Percentiles rank a stretch among this genome's conserved stretches.
phyloP scores from a whole-genome alignment of 2,888 invertebrate species.

The Chaitophorus viminalis region DNA sequence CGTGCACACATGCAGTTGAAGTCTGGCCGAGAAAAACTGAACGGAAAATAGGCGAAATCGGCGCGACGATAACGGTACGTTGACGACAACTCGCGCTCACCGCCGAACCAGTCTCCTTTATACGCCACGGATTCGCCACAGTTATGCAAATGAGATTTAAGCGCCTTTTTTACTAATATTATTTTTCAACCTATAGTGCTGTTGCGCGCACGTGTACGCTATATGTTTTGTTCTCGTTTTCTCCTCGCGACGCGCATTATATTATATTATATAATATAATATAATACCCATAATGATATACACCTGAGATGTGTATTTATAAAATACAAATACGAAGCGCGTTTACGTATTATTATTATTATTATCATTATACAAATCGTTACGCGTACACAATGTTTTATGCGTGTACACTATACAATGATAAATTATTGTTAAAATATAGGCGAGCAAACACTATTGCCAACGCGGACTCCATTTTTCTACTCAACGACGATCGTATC shows the following conservation, averaged over 20 bases:
- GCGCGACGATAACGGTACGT: not conserved
- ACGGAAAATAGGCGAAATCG: not conserved
- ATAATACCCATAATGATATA: too few relatives aligned
- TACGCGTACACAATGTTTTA: too few relatives aligned
- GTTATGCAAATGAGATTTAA: slow-evolving; percentile 36
- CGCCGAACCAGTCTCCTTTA: not conserved
- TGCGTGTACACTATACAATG: too few relatives aligned
- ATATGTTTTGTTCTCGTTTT: slow-evolving; percentile 28
- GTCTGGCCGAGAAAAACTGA: not conserved
- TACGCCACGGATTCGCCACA: not conserved
- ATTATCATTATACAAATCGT: not conserved
- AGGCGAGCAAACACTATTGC: too few relatives aligned
- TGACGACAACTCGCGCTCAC: slow-evolving; percentile 10
- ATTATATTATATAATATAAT: not conserved
- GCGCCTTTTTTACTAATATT: not conserved
- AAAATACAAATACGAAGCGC: too few relatives aligned
- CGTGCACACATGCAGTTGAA: not conserved
- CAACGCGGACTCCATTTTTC: too few relatives aligned
- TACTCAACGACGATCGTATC: not conserved
- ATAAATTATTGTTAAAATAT: too few relatives aligned
- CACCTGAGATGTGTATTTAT: too few relatives aligned
- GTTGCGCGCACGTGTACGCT: not conserved
- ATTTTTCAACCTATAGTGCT: not conserved
- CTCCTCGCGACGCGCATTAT: not conserved
- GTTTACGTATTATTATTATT: not conserved